Percentiles rank a stretch among this genome's conserved stretches.
Evolutionary conservation across 2,113 vertebrate genomes (phyloP).

Genomic region (Trematocara unimaculatum): DNA sequence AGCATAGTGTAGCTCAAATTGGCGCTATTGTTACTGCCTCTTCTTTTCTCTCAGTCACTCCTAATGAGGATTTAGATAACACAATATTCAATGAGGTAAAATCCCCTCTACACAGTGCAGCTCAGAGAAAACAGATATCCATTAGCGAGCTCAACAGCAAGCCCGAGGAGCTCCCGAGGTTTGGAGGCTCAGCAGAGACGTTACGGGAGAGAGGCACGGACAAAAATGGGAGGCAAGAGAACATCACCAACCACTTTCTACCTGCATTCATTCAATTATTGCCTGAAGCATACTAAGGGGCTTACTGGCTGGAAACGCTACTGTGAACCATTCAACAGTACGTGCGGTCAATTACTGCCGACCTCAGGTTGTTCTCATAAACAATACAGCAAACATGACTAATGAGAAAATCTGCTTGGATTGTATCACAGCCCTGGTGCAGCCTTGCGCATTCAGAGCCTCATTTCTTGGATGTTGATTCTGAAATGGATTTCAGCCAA

Average conservation of each 20-base stretch:
- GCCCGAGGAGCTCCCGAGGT: conserved; percentile 23
- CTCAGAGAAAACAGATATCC: conserved; percentile 40
- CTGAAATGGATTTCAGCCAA: conserved; percentile 55
- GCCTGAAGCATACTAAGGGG: conserved; percentile 1
- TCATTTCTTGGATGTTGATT: conserved; percentile 60
- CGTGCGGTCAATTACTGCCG: conserved; percentile 28
- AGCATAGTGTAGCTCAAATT: background rate
- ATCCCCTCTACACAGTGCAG: conserved; percentile 19
- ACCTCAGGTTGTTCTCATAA: conserved; percentile 53
- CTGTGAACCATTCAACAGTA: conserved; percentile 25
- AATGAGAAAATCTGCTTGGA: conserved; percentile 45
- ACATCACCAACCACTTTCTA: conserved; percentile 29
- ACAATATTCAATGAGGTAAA: conserved; percentile 39
- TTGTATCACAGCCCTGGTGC: conserved; percentile 14
- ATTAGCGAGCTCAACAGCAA: conserved; percentile 49
- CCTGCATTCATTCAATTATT: conserved; percentile 45
- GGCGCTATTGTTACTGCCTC: background rate
- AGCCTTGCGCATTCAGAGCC: conserved; percentile 35
- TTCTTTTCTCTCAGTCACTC: background rate
- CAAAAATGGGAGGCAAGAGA: conserved; percentile 24
- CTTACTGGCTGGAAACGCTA: conserved; percentile 30
- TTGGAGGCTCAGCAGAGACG: conserved; percentile 29
- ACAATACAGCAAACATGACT: conserved; percentile 48
- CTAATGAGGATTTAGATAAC: conserved; percentile 48
- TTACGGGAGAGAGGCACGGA: conserved; percentile 9